Percentiles rank a stretch among this genome's conserved stretches.
phyloP scores from a whole-genome alignment of 2,888 invertebrate genomes.

The Chrysopilus asiliformis region DNA sequence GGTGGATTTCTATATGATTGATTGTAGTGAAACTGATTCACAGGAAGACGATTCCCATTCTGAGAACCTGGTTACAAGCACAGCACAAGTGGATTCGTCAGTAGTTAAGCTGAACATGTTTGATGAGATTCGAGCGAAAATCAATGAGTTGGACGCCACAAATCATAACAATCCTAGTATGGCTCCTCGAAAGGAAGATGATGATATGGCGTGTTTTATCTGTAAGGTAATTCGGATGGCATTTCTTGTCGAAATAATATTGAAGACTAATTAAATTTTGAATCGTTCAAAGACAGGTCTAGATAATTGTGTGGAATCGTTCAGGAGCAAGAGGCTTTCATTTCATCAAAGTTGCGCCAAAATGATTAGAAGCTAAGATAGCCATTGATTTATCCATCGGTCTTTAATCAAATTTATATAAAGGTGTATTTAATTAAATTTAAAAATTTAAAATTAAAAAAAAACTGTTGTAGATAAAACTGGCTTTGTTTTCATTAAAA shows the following conservation, averaged over 20 bases:
- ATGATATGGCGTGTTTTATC: slow-evolving; percentile 55
- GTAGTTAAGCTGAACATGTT: no score
- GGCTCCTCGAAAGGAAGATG: slow-evolving; percentile 39
- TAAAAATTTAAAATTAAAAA: no score
- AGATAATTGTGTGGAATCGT: slow-evolving; percentile 34
- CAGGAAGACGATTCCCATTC: slow-evolving; percentile 31
- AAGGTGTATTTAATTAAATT: no score
- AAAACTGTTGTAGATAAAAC: no score
- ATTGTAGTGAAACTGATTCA: slow-evolving; percentile 23
- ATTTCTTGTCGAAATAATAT: not conserved
- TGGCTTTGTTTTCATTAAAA: no score
- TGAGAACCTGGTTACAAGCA: slow-evolving; percentile 34
- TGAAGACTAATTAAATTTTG: not conserved
- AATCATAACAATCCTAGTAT: slow-evolving; percentile 30
- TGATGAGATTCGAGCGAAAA: slow-evolving; percentile 44
- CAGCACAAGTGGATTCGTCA: slow-evolving; percentile 33
- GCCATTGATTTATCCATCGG: no score
- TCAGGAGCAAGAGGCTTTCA: slow-evolving; percentile 32
- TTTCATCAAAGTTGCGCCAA: slow-evolving; percentile 36
- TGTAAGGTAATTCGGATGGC: slow-evolving; percentile 47
- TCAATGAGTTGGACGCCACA: slow-evolving; percentile 44
- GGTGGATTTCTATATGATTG: no score
- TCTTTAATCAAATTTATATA: no score
- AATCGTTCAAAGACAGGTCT: slow-evolving; percentile 30
- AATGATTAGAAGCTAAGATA: slow-evolving; percentile 35